These are phyloP conservation scores for Pararge aegeria DNA, from an alignment of 1,140 invertebrate species.

Conservation along the genomic window DNA sequence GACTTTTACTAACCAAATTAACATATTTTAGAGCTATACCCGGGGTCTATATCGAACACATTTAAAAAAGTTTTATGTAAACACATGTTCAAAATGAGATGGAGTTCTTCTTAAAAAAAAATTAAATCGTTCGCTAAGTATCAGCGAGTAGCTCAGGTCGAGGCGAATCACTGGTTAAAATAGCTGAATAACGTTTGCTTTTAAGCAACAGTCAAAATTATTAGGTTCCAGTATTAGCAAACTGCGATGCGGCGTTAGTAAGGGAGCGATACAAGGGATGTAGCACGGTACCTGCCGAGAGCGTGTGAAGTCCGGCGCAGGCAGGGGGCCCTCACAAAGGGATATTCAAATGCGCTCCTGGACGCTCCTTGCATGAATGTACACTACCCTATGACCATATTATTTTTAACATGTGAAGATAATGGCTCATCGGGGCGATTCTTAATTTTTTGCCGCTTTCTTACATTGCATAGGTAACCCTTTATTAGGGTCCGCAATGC, in stretches of 20 bases:
- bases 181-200: not conserved
- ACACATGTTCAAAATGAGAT: too few species aligned
- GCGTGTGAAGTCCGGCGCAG: slow-evolving; percentile 76
- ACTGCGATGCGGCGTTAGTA: slow-evolving; percentile 18
- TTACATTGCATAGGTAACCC: slow-evolving; percentile 61
- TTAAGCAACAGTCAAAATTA: slow-evolving; percentile 34
- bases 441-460: slow-evolving; percentile 76
- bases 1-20: too few species aligned
- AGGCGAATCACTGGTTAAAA: too few species aligned
- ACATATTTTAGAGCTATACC: too few species aligned
- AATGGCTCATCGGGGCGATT: slow-evolving; percentile 77
- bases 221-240: slow-evolving; percentile 28
- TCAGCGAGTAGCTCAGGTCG: too few species aligned
- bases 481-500: slow-evolving; percentile 69
- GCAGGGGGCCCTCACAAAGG: slow-evolving; percentile 58
- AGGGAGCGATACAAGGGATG: slow-evolving; percentile 36
- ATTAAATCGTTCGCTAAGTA: too few species aligned
- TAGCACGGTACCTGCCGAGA: slow-evolving; percentile 60
- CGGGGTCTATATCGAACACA: too few species aligned
- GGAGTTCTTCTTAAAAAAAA: too few species aligned
- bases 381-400: slow-evolving; percentile 76
- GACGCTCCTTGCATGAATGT: slow-evolving; percentile 76
- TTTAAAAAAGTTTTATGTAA: too few species aligned
- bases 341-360: slow-evolving; percentile 76
- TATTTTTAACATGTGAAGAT: slow-evolving; percentile 78